These are phyloP conservation scores for Drepanosiphum platanoidis DNA, from an alignment of 2,888 invertebrate genomes.

Conservation along the genomic window DNA sequence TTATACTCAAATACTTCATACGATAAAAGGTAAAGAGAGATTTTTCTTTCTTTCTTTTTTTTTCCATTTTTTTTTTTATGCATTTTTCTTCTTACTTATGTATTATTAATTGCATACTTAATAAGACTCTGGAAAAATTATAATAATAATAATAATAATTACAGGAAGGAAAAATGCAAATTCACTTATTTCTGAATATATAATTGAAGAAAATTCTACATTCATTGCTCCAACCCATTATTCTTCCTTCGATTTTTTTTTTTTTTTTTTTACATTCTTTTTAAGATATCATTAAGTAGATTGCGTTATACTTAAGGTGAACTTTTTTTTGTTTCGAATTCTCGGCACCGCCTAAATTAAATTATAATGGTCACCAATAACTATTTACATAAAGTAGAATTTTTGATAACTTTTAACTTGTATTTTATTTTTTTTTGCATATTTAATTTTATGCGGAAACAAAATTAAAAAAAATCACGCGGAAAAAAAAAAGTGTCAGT, in stretches of 20 bases:
- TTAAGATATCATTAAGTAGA: slow-evolving; percentile 36
- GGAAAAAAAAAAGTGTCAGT: slow-evolving; percentile 6
- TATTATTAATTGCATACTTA: not conserved
- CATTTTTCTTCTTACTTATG: not conserved
- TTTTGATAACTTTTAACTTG: slow-evolving; percentile 24
- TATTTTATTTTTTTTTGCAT: slow-evolving; percentile 20
- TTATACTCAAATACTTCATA: not conserved
- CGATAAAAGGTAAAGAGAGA: not conserved
- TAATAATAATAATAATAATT: slow-evolving; percentile 23
- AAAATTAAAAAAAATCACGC: not conserved
- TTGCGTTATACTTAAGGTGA: slow-evolving; percentile 16
- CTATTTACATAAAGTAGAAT: slow-evolving; percentile 38
- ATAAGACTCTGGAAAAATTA: not conserved
- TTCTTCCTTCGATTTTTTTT: slow-evolving; percentile 47
- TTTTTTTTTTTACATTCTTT: slow-evolving; percentile 16
- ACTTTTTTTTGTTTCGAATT: slow-evolving; percentile 21
- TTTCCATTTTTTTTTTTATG: no score
- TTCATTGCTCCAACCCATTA: slow-evolving; percentile 22
- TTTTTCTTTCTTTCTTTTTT: no score
- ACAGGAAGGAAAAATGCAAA: slow-evolving; percentile 23
- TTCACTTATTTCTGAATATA: slow-evolving; percentile 27
- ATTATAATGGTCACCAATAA: slow-evolving; percentile 31
- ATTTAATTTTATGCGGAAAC: slow-evolving; percentile 6
- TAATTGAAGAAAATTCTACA: slow-evolving; percentile 21
- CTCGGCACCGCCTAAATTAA: slow-evolving; percentile 4